Percentiles rank a stretch among this genome's conserved stretches.
Evolutionary conservation across 1,140 invertebrate species (phyloP).

Genomic region (Cydia strobilella): DNA sequence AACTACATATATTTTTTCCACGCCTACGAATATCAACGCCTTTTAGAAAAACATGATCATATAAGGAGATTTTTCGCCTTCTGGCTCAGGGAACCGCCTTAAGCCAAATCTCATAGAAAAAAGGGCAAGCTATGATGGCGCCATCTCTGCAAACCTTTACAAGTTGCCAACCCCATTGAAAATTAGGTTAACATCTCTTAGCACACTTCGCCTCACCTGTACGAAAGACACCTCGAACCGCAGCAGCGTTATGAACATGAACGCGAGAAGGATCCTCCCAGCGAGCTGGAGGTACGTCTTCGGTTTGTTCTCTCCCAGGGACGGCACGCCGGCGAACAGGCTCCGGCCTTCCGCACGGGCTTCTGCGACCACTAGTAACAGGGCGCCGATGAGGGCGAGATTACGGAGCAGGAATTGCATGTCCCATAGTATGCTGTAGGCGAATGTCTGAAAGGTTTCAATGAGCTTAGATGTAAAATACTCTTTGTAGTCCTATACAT

Average conservation of each 20-base stretch:
- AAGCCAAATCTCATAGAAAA: too few species aligned
- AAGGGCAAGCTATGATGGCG: too few species aligned
- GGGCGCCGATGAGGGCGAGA: slow-evolving; percentile 96
- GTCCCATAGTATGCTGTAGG: slow-evolving; percentile 99
- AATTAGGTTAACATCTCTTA: neutral
- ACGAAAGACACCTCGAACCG: slow-evolving; percentile 95
- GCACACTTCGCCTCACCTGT: slow-evolving; percentile 82
- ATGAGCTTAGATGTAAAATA: neutral
- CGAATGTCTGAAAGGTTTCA: slow-evolving; percentile 88
- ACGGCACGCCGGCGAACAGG: slow-evolving; percentile 98
- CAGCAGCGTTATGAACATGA: slow-evolving; percentile 99
- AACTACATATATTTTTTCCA: too few species aligned
- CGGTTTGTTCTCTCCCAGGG: slow-evolving; percentile 97
- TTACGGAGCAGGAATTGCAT: slow-evolving; percentile 97
- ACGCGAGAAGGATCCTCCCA: slow-evolving; percentile 96
- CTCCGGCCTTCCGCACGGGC: slow-evolving; percentile 94
- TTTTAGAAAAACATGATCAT: too few species aligned
- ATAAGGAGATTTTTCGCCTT: too few species aligned
- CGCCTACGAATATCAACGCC: too few species aligned
- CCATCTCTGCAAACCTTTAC: too few species aligned
- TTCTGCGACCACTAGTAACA: slow-evolving; percentile 97
- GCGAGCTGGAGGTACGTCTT: slow-evolving; percentile 98
- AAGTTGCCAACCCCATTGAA: too few species aligned
- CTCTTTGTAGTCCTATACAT: too few species aligned
- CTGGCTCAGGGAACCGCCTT: too few species aligned